Base-by-base conservation (phyloP, 2,113 vertebrate genomes). In the Aythya baeri region DNA sequence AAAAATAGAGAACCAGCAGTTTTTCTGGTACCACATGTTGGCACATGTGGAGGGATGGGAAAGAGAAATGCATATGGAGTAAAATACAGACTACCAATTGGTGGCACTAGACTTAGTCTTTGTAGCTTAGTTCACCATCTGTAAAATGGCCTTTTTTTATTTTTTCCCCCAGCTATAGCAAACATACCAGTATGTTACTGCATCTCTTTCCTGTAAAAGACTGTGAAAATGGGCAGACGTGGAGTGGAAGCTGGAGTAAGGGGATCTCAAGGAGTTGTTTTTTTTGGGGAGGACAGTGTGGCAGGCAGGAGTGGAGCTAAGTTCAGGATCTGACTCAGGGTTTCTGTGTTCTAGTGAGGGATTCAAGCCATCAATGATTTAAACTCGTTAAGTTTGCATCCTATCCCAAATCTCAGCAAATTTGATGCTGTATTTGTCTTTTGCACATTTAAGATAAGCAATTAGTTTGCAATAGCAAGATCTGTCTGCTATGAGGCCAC, bases 341-440 rank as follows among this genome's bases (percentile, higher is more conserved):
- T 61, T 82, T 84, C 77, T 79, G 13, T 81, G 57, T 70, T 80
- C 80, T 88, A 17, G 7, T 49, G 68, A 73, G 38, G 41, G 23
- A 70, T 73, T 73, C 74, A 86, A 72, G 58, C n/a, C 46, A 50
- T 86, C 58, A 88, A 79, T 84, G 65, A 86, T 89, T 95, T 91
- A 92, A 67, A 62, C 29, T 62, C 76, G n/a, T 25, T 22, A 79
- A 89, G 38, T 84, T 86, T 91, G 83, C 88, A 89, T 79, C 44
- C 49, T 71, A 61, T 20, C 23, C 81, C 8, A 61, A 83, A 85
- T 81, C 54, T 92, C 62, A 70, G 58, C 27, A 66, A 79, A 31
- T 82, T 73, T 91, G 72, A 70, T 57, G 66, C 77, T 61, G 26
- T 50, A 25, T 76, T 86, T 88, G 29, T 83, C 15, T 44, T 55